Base-by-base conservation (phyloP, 2,797 vertebrate species). In the Paramormyrops hopkinsi region DNA sequence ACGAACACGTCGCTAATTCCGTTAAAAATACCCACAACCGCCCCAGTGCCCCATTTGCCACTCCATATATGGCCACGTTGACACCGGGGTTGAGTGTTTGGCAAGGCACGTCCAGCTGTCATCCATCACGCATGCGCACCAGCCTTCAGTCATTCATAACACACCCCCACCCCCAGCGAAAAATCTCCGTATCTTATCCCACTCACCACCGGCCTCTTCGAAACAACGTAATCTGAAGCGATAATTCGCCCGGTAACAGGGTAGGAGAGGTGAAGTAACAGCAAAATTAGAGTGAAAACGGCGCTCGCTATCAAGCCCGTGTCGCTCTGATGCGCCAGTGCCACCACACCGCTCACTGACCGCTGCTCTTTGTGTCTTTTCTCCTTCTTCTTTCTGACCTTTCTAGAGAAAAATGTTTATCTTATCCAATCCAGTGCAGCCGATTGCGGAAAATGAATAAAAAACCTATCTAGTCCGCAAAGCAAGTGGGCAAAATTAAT, bases 1-100 rank as follows among this genome's bases (percentile, higher is more conserved):
- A 65, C 90, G 91, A 76, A 88, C 94, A 92, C 92, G 89, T 93
- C 91, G 92, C 93, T 92, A 92, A 94, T 95, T 94, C 93, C 91
- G 96, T 94, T 96, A 96, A 95, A 97, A 96, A 96, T 97, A 97
- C 94, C 95, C 92, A 92, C 93, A 93, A 92, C 95, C 95, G 95
- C 92, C 94, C 94, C 93, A 94, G 90, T 96, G 95, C 92, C 95
- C 96, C 95, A 94, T 94, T 95, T 96, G 93, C 95, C 91, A 90
- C 90, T 91, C 96, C 96, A 95, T 96, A 96, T 96, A 96, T 95
- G 96, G 96, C 92, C 93, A 95, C 94, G 90, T 93, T 93, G 95
- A 95, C 95, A 94, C 94, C 90, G 90, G 93, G 92, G 93, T 95
- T 95, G 95, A 96, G 93, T 94, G 84, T 96, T 95, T 96, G 96